A percentile compares a stretch with the other conserved stretches of the same genome.
Conservation (phyloP, 2,888 invertebrate species). For the Microctonus aethiopoides region DNA sequence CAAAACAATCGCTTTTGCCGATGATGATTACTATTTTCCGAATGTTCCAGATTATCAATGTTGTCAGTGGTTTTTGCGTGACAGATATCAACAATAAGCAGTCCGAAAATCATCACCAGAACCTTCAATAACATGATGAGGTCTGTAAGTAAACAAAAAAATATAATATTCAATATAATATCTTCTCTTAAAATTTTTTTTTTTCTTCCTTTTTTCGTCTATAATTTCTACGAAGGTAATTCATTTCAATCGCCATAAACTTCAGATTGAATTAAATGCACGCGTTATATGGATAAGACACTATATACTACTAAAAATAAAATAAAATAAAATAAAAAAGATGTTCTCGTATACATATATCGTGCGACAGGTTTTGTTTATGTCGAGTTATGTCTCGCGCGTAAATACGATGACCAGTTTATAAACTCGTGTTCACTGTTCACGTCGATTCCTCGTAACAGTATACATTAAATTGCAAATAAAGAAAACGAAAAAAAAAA, state of each 20-base stretch:
- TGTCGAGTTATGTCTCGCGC: conserved; percentile 10
- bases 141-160: conserved; percentile 31
- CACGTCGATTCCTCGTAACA: conserved; percentile 18
- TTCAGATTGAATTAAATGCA: not conserved
- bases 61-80: conserved; percentile 36
- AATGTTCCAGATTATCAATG: conserved; percentile 27
- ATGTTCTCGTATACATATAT: not conserved
- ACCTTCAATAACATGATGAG: conserved; percentile 37
- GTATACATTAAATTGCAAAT: not conserved
- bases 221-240: not conserved
- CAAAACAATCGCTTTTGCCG: conserved; percentile 85
- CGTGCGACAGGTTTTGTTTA: conserved; percentile 21
- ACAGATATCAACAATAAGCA: conserved; percentile 37
- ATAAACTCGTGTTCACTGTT: not conserved
- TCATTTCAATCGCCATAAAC: not conserved
- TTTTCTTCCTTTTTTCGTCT: not conserved
- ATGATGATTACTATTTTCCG: conserved; percentile 72
- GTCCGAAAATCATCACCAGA: conserved; percentile 42
- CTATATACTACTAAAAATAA: no score
- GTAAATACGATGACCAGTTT: conserved; percentile 18
- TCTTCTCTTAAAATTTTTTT: not conserved
- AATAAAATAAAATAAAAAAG: no score
- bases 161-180: conserved; percentile 20
- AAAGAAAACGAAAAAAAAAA: not conserved
- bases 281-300: not conserved